Base-by-base conservation (phyloP, 2,797 vertebrate species). In the Notamacropus eugenii region DNA sequence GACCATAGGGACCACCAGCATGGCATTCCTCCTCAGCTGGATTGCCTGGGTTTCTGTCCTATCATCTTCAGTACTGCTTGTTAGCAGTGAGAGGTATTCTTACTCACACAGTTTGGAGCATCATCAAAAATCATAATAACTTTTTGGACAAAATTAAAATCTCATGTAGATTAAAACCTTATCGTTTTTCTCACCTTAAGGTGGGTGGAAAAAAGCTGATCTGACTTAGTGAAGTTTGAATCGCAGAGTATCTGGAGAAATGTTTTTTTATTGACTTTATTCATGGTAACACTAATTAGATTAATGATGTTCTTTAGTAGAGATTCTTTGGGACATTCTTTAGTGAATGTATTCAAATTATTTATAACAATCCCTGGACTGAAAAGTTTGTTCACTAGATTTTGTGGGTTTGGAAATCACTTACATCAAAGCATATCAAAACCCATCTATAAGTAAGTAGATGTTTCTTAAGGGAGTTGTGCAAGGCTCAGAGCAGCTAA, bases 211-310 rank as follows among this genome's bases (percentile, higher is more conserved):
- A 56, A 58, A 92, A 55, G 87, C 16, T 91, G 54, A 90, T 55
- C n/a, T 56, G 50, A 93, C 74, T 92, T 94, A 59, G n/a, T 22
- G 2, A 74, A 40, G 67, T 40, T 74, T 74, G 10, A 74, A 40
- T 22, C 3, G 22, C 22, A 90, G n/a, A 28, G 10, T 92, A 94
- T 62, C 95, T 95, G 93, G 95, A 94, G 87, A 95, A 93, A 90
- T 31, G 74, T 56, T 6, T 92, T 92, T 74, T 82, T 92, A 14
- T 87, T 62, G 92, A 54, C 40, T 27, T 27, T 10, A 62, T 93
- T 52, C 29, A 57, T 93, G 24, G 82, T 54, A 74, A 40, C n/a
- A 74, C 62, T 74, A 74, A 74, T 74, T 40, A 74, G n/a, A 74
- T 1, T 40, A 74, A 74, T 62, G 31, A 62, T 40, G 67, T 74